Evolutionary conservation across 2,797 vertebrate genomes (phyloP), one percentile per base, ranked within the genome.

Genomic region (Macropodus opercularis): DNA sequence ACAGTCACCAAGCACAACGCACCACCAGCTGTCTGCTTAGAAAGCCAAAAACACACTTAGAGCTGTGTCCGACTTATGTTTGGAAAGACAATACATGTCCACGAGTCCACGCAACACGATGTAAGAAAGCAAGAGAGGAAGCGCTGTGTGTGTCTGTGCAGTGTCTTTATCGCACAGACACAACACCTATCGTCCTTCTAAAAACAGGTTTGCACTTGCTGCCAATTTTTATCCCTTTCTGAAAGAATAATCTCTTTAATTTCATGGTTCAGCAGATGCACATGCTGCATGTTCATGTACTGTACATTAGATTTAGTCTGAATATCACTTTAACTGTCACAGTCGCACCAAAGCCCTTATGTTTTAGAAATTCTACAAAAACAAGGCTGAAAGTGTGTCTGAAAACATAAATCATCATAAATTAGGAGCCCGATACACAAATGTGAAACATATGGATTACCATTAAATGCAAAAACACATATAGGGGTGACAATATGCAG

Each of bases 31-130:
- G 92, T 94, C 91, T 94, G 93, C 92, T 93, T 91, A 77, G 94
- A 94, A 95, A 95, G 94, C 90, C 81, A 90, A 92, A 96, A 98
- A 96, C 91, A 96, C 93, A 94, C 91, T 91, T 85, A 82, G 87
- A 62, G 71, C 88, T 87, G 81, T 84, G 86, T 91, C 86, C 90
- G 76, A 84, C 87, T 90, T 89, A 84, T 94, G 86, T 92, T 93
- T 90, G 90, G 86, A 90, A 81, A 89, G 89, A 94, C 93, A 94
- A 94, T 90, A 88, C 82, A 84, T 85, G 87, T 88, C 83, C 89
- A 85, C 73, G 62, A 83, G 81, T 78, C 81, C 72, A 81, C 80
- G 86, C 79, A 54, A 85, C 77, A 55, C 62, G 22, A 54, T 57
- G 58, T 27, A 69, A 72, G 70, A 27, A 11, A 39, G 47, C 48